These are phyloP conservation scores for Pardalotus punctatus DNA, from an alignment of 2,113 vertebrate genomes.

Conservation along the genomic window DNA sequence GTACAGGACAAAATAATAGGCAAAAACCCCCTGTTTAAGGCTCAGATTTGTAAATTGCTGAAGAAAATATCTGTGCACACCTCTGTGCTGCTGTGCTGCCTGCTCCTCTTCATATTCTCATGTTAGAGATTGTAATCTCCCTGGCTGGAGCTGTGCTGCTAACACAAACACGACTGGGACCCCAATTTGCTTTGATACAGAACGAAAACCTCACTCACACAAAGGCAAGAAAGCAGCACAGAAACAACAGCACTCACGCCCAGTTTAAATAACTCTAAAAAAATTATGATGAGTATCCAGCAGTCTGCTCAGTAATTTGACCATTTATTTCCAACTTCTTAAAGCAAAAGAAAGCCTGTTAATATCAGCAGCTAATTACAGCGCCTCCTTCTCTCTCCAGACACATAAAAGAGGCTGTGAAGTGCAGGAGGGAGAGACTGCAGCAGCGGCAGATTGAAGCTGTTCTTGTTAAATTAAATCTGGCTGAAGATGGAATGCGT, in stretches of 20 bases:
- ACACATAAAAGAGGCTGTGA: conserved; percentile 49
- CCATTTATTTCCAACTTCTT: conserved; percentile 26
- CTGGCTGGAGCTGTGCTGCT: background rate
- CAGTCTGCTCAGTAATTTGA: background rate
- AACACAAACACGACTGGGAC: background rate
- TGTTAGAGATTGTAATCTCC: background rate
- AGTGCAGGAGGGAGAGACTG: conserved; percentile 18
- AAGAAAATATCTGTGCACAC: background rate
- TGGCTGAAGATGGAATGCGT: conserved; percentile 35
- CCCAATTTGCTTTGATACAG: background rate
- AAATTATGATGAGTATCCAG: background rate
- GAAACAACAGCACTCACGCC: background rate
- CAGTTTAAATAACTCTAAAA: background rate
- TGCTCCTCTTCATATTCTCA: background rate
- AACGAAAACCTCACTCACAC: background rate
- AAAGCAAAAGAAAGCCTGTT: conserved; percentile 11
- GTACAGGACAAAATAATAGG: background rate
- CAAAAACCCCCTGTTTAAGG: background rate
- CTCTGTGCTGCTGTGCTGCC: background rate
- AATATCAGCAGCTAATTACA: conserved; percentile 61
- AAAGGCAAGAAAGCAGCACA: background rate
- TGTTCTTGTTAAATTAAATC: conserved; percentile 63
- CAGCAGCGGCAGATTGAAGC: conserved; percentile 45
- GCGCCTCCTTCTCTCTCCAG: conserved; percentile 26
- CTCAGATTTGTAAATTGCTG: background rate